These are phyloP conservation scores for Harpalus rufipes DNA, from an alignment of 2,888 invertebrate genomes.

Conservation along the genomic window DNA sequence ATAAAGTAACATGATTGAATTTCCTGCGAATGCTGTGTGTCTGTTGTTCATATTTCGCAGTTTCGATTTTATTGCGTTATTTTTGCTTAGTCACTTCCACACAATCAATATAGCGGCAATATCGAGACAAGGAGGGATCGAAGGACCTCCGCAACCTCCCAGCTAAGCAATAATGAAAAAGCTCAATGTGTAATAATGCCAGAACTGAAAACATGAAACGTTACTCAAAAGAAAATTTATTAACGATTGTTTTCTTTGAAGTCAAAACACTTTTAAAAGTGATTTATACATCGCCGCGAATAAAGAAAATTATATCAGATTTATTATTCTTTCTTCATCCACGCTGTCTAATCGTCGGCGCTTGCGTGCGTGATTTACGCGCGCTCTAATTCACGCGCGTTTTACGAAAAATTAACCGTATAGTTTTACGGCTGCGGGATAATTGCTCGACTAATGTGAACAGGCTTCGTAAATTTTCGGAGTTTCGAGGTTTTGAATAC, in stretches of 20 bases:
- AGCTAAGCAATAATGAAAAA: conserved; percentile 50
- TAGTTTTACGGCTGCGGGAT: conserved; percentile 53
- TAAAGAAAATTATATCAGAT: conserved; percentile 60
- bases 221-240: conserved; percentile 65
- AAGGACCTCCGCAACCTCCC: conserved; percentile 8
- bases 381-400: conserved; percentile 37
- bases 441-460: conserved; percentile 55
- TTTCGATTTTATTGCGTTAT: conserved; percentile 66
- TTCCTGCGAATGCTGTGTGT: conserved; percentile 29
- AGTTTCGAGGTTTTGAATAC: conserved; percentile 49
- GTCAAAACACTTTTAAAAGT: conserved; percentile 65
- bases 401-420: conserved; percentile 61
- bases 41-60: conserved; percentile 62
- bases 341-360: conserved; percentile 41
- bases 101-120: conserved; percentile 52
- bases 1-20: conserved; percentile 35
- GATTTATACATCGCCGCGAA: conserved; percentile 59
- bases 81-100: conserved; percentile 64
- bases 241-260: conserved; percentile 64
- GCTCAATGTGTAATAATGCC: conserved; percentile 58
- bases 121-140: conserved; percentile 16
- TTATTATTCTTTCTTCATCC: conserved; percentile 56
- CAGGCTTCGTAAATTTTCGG: conserved; percentile 46
- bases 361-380: conserved; percentile 53
- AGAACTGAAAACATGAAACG: conserved; percentile 62